Evolutionary conservation across 2,113 vertebrate species (phyloP).

Genomic region (Anguilla rostrata): DNA sequence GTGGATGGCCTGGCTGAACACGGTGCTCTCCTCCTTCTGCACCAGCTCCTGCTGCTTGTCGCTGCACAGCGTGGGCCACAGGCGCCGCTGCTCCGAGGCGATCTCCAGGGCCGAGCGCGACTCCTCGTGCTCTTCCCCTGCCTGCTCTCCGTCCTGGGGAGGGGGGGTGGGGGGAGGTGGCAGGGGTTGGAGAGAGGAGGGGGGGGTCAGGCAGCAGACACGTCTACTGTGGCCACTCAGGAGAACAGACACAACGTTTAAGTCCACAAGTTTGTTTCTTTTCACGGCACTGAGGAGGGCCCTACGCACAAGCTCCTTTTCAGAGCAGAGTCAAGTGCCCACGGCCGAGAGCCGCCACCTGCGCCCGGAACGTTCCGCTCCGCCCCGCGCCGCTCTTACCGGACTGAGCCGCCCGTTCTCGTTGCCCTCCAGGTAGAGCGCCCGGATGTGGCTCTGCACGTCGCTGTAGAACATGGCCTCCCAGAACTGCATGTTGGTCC

Average conservation of each 20-base stretch:
- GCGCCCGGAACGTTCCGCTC: neutral
- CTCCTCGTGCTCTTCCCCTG: constrained; percentile 44
- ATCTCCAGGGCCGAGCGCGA: constrained; percentile 80
- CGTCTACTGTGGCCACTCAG: too few relatives aligned
- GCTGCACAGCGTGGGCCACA: constrained; percentile 87
- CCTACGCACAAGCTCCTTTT: too few relatives aligned
- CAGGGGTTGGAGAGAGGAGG: too few relatives aligned
- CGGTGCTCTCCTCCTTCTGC: constrained; percentile 97
- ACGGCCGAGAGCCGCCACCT: too few relatives aligned
- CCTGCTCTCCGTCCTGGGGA: constrained; percentile 43
- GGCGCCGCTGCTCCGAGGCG: constrained; percentile 86
- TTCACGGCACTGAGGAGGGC: too few relatives aligned
- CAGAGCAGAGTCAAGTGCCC: too few relatives aligned
- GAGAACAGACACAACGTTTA: too few relatives aligned
- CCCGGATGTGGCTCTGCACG: constrained; percentile 92
- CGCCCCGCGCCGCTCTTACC: constrained; percentile 49
- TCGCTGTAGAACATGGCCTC: constrained; percentile 98
- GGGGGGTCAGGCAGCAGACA: neutral
- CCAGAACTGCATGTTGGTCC: constrained; percentile 98
- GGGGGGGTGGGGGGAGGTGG: neutral
- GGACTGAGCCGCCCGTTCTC: constrained; percentile 54
- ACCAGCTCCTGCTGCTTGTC: constrained; percentile 92
- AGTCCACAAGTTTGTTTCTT: too few relatives aligned
- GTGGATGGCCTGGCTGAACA: constrained; percentile 98
- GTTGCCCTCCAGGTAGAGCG: constrained; percentile 79